These are phyloP conservation scores for Apis mellifera DNA, from an alignment of 1,140 invertebrate genomes.

Conservation along the genomic window DNA sequence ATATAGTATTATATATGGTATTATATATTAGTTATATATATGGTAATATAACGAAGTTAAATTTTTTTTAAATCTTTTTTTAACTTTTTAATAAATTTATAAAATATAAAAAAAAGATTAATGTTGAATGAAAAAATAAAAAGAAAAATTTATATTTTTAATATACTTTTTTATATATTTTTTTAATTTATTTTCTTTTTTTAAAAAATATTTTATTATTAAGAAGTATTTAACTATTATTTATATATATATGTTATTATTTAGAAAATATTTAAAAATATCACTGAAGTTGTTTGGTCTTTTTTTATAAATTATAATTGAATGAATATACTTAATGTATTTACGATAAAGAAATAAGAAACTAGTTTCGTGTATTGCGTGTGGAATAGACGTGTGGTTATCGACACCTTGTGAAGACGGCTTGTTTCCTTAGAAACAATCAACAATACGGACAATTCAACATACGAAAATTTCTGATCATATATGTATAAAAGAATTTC, in stretches of 20 bases:
- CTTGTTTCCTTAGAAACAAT: conserved; percentile 78
- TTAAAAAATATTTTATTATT: background rate
- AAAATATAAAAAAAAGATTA: no score
- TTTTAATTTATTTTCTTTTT: background rate
- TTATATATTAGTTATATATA: background rate
- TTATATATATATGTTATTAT: background rate
- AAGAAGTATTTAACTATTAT: background rate
- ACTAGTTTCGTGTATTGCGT: conserved; percentile 25
- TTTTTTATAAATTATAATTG: background rate
- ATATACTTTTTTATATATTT: no score
- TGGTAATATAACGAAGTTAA: background rate
- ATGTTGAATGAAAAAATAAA: no score
- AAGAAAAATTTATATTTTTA: no score
- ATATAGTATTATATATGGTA: background rate
- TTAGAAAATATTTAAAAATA: background rate
- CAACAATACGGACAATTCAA: conserved; percentile 71
- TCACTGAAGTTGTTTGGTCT: background rate
- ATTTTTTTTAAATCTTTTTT: background rate
- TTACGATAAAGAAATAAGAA: background rate
- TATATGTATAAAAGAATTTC: conserved; percentile 8
- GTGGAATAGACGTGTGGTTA: conserved; percentile 67
- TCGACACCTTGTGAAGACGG: conserved; percentile 75
- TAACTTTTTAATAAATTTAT: background rate
- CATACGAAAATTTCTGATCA: conserved; percentile 15
- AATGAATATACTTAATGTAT: background rate